Evolutionary conservation across 2,797 vertebrate genomes (phyloP), one percentile per base, ranked within the genome.

Genomic region (Discoglossus pictus): DNA sequence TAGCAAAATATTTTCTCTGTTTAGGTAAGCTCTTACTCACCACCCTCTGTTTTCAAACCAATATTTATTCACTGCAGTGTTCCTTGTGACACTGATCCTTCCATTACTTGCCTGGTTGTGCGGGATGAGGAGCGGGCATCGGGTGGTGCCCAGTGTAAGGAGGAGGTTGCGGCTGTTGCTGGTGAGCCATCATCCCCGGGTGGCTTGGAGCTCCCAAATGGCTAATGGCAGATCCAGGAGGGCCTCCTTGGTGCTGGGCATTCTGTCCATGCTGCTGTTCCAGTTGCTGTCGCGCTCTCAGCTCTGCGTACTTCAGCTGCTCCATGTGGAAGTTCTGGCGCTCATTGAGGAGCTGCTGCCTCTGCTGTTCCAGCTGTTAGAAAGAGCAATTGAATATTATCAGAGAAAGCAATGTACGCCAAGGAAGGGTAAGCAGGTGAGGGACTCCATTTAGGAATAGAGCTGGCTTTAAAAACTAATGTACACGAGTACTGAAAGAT

Each of bases 261-360:
- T 40, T 13, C 35, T 56, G 53, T 44, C 78, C 83, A 13, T 90
- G 92, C 81, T 66, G 93, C 80, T 98, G 96, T 76, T 98, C 95
- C 90, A 97, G 93, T 83, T 98, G 97, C 84, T 99, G 97, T 2
- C 96, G 86, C 2, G 97, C 96, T 72, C 97, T 89, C 46, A 99
- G 78, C 76, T 99, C 96, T 0, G 97, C 97, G 0, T 98, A 98
- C 17, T 97, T 97, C n/a, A 99, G 89, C 88, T 99, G 97, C 77
- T 99, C 97, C 96, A 98, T 98, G 92, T 99, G 97, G 83, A 99
- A 99, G 1, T 95, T 95, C 86, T 98, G 96, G 1, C 97, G 90
- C 74, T 99, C 97, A 0, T 94, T 97, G 73, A 99, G 90, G 76
- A 99, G 80, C 88, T 99, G 97, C 73, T 99, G 97, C 61, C 97